Base-by-base conservation (phyloP, 2,113 vertebrate genomes). In the Amia ocellicauda region DNA sequence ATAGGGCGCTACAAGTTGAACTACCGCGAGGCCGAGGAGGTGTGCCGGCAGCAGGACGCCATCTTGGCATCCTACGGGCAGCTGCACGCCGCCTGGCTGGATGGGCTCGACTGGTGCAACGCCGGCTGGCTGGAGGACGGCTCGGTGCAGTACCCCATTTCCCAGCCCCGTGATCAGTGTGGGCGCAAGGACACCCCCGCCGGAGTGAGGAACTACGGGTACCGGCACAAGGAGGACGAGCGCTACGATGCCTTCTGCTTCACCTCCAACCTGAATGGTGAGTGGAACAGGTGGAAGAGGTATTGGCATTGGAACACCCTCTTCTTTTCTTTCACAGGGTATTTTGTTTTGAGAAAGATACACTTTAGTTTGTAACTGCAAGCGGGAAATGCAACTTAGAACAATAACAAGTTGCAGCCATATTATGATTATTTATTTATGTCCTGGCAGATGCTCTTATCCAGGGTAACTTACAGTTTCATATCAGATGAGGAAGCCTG, bases 201-300 rank as follows among this genome's bases (percentile, higher is more conserved):
- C 0, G 94, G 94, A 0, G 92, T 97, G 0, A 86, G 96, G 7
- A 98, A 92, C 72, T 98, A 98, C 1, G 95, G 96, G 20, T 96
- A 93, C 71, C 82, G 94, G 10, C 95, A 98, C 77, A 94, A 97
- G 72, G 92, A 94, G 0, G 88, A 85, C 1, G 94, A 97, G 67
- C 92, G 78, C 72, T 98, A 96, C 0, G 94, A 98, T 0, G 92
- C 91, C 41, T 98, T 98, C 86, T 98, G 95, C 81, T 98, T 97
- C 82, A 96, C 95, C 1, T 96, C 94, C 61, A 96, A 95, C 71
- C 89, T 95, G 24, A 91, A 94, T 0, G 95, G 96, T 96, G 82
- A 87, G 86, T 69, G n/a, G 11, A 1, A n/a, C n/a, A n/a, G n/a
- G n/a, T n/a, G n/a, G n/a, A n/a, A n/a, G n/a, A n/a, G n/a, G n/a